phyloP scores from a whole-genome alignment of 2,113 vertebrate genomes.

The Dolichotis patagonum region DNA sequence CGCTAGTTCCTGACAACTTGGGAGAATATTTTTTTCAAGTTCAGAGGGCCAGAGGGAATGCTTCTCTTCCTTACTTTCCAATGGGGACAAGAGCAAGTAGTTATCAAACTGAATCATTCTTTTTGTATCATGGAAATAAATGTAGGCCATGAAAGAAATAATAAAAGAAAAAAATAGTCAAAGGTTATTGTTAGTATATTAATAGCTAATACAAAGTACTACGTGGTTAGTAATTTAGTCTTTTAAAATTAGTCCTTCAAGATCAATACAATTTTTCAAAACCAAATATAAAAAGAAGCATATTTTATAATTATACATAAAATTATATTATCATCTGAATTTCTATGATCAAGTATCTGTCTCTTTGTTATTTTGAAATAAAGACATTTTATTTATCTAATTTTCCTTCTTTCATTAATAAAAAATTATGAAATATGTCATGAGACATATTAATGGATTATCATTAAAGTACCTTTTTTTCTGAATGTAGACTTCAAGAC shows the following conservation, averaged over 20 bases:
- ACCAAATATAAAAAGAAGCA: constrained; percentile 38
- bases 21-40: constrained; percentile 8
- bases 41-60: neutral
- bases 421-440: neutral
- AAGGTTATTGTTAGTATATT: constrained; percentile 35
- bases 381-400: constrained; percentile 33
- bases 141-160: neutral
- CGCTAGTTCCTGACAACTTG: neutral
- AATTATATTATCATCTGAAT: constrained; percentile 42
- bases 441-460: constrained; percentile 18
- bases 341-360: constrained; percentile 8
- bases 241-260: constrained; percentile 35
- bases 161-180: constrained; percentile 44
- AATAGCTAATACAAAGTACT: neutral
- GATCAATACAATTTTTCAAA: constrained; percentile 42
- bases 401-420: constrained; percentile 44
- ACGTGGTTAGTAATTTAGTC: constrained; percentile 1
- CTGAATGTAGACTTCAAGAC: constrained; percentile 2
- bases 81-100: neutral
- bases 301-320: constrained; percentile 50
- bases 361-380: constrained; percentile 53
- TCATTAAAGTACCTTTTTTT: neutral
- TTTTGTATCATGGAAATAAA: constrained; percentile 37
- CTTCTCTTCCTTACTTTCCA: constrained; percentile 21
- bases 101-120: constrained; percentile 20